Evolutionary conservation across 53 echinoderm and acorn worm genomes (phyloP), one percentile per base, ranked within the genome.

Genomic region (Holothuria scabra): DNA sequence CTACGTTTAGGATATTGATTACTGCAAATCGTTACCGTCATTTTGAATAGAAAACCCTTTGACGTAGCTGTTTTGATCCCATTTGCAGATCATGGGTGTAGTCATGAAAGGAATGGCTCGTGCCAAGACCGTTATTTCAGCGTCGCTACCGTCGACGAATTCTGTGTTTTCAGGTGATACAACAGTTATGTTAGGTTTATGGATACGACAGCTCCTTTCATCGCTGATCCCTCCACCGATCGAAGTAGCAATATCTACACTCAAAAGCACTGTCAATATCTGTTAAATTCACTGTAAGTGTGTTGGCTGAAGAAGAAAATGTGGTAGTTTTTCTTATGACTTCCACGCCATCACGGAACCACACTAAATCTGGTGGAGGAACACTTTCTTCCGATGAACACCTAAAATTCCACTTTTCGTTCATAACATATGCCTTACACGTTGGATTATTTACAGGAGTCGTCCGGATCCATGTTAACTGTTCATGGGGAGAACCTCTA

Each of bases 391-490:
- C 8, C 16, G 72, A 44, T 44, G 22, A 3, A 46, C 72, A 72
- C 14, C 10, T 4, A 8, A 72, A 44, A 14, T 46, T 24, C 37
- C 46, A 24, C 46, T 1, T 41, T 8, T 48, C n/a, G 21, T 72
- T 20, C 11, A 4, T 8, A 12, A 25, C 20, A 10, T 44, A 10
- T 46, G 9, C 48, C 46, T 46, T 13, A 72, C 78, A 78, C 14
- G 58, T 78, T 26, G 78, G 78, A 23, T 31, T 58, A 4, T 78
- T 59, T 33, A 57, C 8, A n/a, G 78, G 56, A 16, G 78, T 59
- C 9, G 52, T 14, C 57, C 33, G 12, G 29, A 78, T 28, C 56
- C 16, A 12, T 7, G 13, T 5, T 21, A 78, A 14, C 2, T 56
- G 2, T 21, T 21, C 13, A 14, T 5, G 3, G 1, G 19, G 1